These are phyloP conservation scores for Drosophila prostipennis DNA, from an alignment of 2,888 invertebrate species.

Conservation along the genomic window DNA sequence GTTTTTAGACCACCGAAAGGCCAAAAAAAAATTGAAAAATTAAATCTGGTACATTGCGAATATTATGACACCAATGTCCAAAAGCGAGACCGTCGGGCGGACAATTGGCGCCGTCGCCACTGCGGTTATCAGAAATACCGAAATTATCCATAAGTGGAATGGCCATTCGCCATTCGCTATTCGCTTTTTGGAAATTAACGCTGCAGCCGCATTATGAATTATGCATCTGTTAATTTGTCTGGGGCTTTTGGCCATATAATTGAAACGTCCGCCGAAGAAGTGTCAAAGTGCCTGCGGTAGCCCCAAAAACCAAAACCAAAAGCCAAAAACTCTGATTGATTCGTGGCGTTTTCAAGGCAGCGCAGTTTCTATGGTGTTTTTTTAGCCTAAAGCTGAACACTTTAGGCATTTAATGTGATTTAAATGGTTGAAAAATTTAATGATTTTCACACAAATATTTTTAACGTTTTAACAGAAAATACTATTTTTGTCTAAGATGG, in stretches of 20 bases:
- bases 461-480: not conserved
- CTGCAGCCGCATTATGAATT: constrained; percentile 32
- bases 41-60: constrained; percentile 31
- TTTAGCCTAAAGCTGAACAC: not conserved
- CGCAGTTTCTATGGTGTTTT: not conserved
- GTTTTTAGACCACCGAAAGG: constrained; percentile 21
- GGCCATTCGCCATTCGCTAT: constrained; percentile 5
- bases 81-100: constrained; percentile 28
- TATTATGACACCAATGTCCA: constrained; percentile 51
- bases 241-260: constrained; percentile 35
- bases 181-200: constrained; percentile 19
- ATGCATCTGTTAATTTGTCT: constrained; percentile 41
- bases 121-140: constrained; percentile 11
- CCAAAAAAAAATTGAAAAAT: not conserved
- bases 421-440: not conserved
- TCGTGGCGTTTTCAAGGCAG: constrained; percentile 26
- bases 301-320: not conserved
- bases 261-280: constrained; percentile 37
- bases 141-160: constrained; percentile 20
- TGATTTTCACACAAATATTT: not conserved
- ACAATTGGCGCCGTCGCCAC: constrained; percentile 31
- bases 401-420: not conserved
- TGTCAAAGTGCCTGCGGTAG: constrained; percentile 22
- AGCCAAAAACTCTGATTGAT: constrained; percentile 6
- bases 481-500: too few species aligned